A percentile compares a stretch with the other conserved stretches of the same genome.
Conservation (phyloP, 2,888 invertebrate genomes). For the Hirtodrosophila trivittata region DNA sequence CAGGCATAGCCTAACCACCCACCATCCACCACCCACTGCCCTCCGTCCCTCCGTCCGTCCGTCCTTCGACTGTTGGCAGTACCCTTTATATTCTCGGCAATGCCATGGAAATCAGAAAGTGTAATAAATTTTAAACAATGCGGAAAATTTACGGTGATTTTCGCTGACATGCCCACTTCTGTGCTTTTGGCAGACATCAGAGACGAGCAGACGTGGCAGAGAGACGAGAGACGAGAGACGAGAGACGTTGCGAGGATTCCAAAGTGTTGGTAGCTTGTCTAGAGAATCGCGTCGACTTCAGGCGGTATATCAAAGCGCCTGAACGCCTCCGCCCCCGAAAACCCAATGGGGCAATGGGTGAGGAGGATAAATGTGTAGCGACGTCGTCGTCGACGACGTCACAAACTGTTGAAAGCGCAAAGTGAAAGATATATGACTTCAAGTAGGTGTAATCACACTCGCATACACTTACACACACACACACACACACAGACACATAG, state of each 20-base stretch:
- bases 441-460: conserved; percentile 75
- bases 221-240: neutral
- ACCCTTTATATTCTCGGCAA: conserved; percentile 20
- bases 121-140: conserved; percentile 79
- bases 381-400: conserved; percentile 64
- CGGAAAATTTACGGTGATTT: conserved; percentile 78
- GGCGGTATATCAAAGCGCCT: conserved; percentile 74
- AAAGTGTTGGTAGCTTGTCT: conserved; percentile 68
- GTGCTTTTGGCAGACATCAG: conserved; percentile 61
- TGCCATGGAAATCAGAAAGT: conserved; percentile 73
- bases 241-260: conserved; percentile 5
- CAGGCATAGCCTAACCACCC: conserved; percentile 6
- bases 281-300: conserved; percentile 48
- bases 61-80: neutral
- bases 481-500: conserved; percentile 27
- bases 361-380: conserved; percentile 61
- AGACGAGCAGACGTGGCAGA: conserved; percentile 10
- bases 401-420: conserved; percentile 80
- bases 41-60: neutral
- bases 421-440: conserved; percentile 79
- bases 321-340: conserved; percentile 60
- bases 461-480: conserved; percentile 34
- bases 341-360: conserved; percentile 2
- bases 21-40: conserved; percentile 17
- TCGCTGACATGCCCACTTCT: conserved; percentile 77